phyloP scores from a whole-genome alignment of 2,797 vertebrate species.

The Leucoraja ocellata region DNA sequence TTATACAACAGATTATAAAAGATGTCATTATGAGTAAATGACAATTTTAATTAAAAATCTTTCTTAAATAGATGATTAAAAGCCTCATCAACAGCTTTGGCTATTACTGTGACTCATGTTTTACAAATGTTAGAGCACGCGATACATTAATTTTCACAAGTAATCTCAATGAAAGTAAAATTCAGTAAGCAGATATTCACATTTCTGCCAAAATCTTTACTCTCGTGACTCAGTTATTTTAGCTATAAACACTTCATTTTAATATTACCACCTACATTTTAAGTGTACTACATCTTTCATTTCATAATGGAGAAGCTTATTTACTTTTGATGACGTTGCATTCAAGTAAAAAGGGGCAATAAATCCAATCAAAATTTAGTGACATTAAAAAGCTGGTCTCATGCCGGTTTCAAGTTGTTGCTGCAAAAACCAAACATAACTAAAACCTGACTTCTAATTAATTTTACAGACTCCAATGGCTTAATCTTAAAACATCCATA shows the following conservation, averaged over 20 bases:
- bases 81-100: conserved; percentile 16
- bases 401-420: background rate
- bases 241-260: background rate
- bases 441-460: background rate
- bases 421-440: background rate
- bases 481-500: background rate
- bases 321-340: background rate
- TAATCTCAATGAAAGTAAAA: conserved; percentile 23
- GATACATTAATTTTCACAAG: conserved; percentile 13
- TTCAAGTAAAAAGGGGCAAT: background rate
- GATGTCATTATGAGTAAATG: conserved; percentile 30
- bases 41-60: conserved; percentile 35
- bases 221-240: background rate
- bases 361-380: background rate
- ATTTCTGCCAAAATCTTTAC: conserved; percentile 1
- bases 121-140: conserved; percentile 20
- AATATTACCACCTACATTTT: background rate
- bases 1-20: conserved; percentile 24
- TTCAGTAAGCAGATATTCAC: background rate
- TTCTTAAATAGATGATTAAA: conserved; percentile 30
- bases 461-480: background rate
- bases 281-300: background rate
- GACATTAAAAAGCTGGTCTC: background rate
- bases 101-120: conserved; percentile 28
- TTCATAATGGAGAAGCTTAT: background rate